Percentiles rank a stretch among this genome's conserved stretches.
Conservation (phyloP, 2,888 invertebrate species). For the Agrochola circellaris region DNA sequence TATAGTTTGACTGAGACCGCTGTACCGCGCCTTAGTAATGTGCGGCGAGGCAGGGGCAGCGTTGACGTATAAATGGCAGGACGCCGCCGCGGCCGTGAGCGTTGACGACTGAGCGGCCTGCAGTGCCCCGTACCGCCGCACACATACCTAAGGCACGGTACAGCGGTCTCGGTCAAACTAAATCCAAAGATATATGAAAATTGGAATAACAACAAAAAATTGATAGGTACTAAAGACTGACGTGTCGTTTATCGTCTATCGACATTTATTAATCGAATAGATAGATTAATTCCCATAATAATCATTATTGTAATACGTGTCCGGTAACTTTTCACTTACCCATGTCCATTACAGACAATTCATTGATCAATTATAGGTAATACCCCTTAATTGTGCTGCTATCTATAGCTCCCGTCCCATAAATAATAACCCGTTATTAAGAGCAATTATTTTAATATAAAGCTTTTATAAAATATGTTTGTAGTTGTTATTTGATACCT, state of each 20-base stretch:
- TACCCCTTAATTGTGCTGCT: slow-evolving; percentile 56
- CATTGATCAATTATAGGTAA: slow-evolving; percentile 61
- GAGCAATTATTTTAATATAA: slow-evolving; percentile 58
- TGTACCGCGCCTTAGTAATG: no score
- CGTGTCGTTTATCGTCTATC: not conserved
- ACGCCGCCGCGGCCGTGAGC: no score
- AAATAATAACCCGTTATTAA: slow-evolving; percentile 60
- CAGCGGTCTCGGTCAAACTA: no score
- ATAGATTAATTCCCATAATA: slow-evolving; percentile 41
- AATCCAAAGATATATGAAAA: not conserved
- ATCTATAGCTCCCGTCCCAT: slow-evolving; percentile 34
- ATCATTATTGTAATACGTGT: slow-evolving; percentile 28
- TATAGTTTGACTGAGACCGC: no score
- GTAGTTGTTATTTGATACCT: slow-evolving; percentile 17
- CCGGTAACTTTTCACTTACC: slow-evolving; percentile 59
- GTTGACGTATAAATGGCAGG: no score
- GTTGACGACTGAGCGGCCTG: no score
- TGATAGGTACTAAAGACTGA: not conserved
- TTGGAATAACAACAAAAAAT: not conserved
- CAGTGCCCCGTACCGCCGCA: no score
- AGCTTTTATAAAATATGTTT: slow-evolving; percentile 53
- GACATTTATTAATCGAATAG: slow-evolving; percentile 27
- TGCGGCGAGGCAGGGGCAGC: no score
- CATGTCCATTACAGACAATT: slow-evolving; percentile 53
- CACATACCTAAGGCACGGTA: no score